These are phyloP conservation scores for Drosophila funebris DNA, from an alignment of 1,140 invertebrate species.

Conservation along the genomic window DNA sequence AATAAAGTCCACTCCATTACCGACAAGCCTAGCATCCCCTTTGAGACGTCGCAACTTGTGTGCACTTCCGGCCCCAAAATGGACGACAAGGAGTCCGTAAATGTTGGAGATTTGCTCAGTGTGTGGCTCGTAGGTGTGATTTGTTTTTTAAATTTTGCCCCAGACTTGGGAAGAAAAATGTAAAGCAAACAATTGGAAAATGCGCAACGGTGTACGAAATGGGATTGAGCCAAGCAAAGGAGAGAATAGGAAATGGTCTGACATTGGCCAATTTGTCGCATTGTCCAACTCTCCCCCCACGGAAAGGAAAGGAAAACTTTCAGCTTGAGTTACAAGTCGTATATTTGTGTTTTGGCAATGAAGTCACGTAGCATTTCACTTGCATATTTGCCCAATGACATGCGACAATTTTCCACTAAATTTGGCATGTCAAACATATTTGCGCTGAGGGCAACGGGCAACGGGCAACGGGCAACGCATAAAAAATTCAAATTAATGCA, in stretches of 20 bases:
- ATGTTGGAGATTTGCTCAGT: constrained; percentile 69
- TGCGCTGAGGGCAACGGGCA: constrained; percentile 15
- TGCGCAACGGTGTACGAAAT: constrained; percentile 17
- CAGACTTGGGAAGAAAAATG: constrained; percentile 21
- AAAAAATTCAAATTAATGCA: constrained; percentile 78
- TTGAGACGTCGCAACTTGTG: constrained; percentile 31
- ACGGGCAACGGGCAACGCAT: constrained; percentile 21
- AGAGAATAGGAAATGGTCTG: background rate
- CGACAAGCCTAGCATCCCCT: constrained; percentile 48
- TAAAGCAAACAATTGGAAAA: constrained; percentile 22
- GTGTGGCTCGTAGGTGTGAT: constrained; percentile 65
- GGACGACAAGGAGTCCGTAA: constrained; percentile 6
- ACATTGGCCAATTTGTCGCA: constrained; percentile 69
- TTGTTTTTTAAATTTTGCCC: constrained; percentile 75
- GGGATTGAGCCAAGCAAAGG: background rate
- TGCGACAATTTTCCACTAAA: constrained; percentile 81
- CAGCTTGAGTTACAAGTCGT: background rate
- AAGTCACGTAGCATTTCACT: constrained; percentile 75
- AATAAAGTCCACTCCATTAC: constrained; percentile 79
- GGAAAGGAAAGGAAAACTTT: background rate
- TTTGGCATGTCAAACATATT: constrained; percentile 80
- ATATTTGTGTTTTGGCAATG: constrained; percentile 61
- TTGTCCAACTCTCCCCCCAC: constrained; percentile 28
- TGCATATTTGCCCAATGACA: constrained; percentile 73
- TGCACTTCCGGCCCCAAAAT: constrained; percentile 37